These are phyloP conservation scores for Nothoprocta pentlandii DNA, from an alignment of 2,113 vertebrate species.

Conservation along the genomic window DNA sequence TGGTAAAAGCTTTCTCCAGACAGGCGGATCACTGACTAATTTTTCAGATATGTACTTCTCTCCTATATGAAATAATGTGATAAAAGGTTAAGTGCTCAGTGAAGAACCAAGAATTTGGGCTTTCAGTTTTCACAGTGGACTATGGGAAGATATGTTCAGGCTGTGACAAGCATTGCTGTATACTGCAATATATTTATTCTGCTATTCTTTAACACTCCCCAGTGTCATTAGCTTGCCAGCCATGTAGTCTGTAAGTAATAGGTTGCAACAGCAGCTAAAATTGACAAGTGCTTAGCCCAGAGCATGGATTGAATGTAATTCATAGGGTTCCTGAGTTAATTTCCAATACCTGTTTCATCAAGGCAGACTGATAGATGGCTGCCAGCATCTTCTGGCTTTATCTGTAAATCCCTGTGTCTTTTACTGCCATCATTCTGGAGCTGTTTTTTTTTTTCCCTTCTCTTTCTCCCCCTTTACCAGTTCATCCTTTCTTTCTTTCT, in stretches of 20 bases:
- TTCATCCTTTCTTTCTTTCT: neutral
- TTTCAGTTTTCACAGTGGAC: slow-evolving; percentile 35
- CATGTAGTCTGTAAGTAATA: slow-evolving; percentile 86
- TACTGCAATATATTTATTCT: slow-evolving; percentile 57
- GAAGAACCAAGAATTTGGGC: neutral
- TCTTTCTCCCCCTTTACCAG: neutral
- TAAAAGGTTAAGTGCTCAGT: slow-evolving; percentile 37
- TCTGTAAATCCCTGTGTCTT: slow-evolving; percentile 77
- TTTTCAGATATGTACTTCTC: neutral
- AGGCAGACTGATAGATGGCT: slow-evolving; percentile 80
- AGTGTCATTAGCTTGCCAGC: slow-evolving; percentile 82
- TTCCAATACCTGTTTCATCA: slow-evolving; percentile 87
- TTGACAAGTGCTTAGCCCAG: slow-evolving; percentile 87
- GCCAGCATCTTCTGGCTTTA: slow-evolving; percentile 77
- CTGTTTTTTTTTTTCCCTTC: neutral
- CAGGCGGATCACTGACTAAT: slow-evolving; percentile 23
- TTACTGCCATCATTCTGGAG: slow-evolving; percentile 51
- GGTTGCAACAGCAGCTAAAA: slow-evolving; percentile 84
- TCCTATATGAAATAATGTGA: neutral
- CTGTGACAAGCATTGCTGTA: slow-evolving; percentile 50
- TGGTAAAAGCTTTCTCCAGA: neutral
- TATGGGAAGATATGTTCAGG: slow-evolving; percentile 23
- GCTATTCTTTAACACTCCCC: slow-evolving; percentile 72
- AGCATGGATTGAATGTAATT: slow-evolving; percentile 87
- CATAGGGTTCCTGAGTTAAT: slow-evolving; percentile 84